Evolutionary conservation across 2,797 vertebrate species (phyloP).

Genomic region (Mallotus villosus): DNA sequence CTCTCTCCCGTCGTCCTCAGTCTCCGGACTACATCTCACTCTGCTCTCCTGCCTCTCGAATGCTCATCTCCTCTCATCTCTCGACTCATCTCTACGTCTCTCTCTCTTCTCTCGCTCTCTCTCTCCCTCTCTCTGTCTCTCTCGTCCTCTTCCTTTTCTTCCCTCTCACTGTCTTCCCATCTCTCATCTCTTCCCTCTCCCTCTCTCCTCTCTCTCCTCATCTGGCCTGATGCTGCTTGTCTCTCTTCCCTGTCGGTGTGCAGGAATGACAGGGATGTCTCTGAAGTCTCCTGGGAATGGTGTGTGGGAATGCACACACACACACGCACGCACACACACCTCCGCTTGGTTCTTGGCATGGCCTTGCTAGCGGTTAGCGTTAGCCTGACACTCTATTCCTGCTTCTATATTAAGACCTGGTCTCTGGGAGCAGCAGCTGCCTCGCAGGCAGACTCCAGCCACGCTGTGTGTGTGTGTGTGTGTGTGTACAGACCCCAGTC

Average conservation of each 20-base stretch:
- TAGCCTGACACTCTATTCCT: constrained; percentile 34
- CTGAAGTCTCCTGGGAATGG: constrained; percentile 41
- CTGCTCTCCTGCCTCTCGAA: too few relatives aligned
- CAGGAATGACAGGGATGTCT: constrained; percentile 33
- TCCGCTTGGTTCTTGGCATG: constrained; percentile 23
- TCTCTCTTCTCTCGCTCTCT: constrained; percentile 6
- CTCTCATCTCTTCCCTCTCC: too few relatives aligned
- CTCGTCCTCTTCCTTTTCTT: background rate
- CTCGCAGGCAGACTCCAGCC: constrained; percentile 44
- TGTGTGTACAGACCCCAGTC: too few relatives aligned
- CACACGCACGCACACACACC: constrained; percentile 12
- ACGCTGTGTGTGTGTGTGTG: background rate
- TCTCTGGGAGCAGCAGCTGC: constrained; percentile 66
- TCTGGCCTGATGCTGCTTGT: too few relatives aligned
- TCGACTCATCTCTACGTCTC: background rate
- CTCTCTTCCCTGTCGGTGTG: constrained; percentile 12
- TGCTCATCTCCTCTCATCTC: too few relatives aligned
- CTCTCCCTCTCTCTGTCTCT: constrained; percentile 24
- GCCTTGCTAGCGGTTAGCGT: constrained; percentile 7
- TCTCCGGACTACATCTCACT: too few relatives aligned
- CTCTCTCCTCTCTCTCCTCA: background rate
- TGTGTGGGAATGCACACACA: constrained; percentile 41
- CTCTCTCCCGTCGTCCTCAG: too few relatives aligned
- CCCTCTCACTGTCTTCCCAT: background rate
- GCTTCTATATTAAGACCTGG: constrained; percentile 64